Percentiles rank a stretch among this genome's conserved stretches.
Evolutionary conservation across 2,113 vertebrate species (phyloP).

Genomic region (Ceyx cyanopectus): DNA sequence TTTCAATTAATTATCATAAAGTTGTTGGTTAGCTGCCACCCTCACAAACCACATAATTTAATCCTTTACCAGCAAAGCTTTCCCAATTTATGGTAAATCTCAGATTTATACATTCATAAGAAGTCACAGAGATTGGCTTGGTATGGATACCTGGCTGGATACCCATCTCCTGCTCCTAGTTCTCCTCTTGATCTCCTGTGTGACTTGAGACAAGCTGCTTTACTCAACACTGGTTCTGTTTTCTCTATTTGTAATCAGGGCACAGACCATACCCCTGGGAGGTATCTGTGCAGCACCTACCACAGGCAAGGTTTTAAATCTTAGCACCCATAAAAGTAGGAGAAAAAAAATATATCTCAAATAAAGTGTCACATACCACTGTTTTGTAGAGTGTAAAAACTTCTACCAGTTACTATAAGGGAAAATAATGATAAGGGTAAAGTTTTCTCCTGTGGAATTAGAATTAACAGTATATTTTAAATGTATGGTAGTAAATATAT

Average conservation of each 20-base stretch:
- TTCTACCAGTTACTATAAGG: not conserved
- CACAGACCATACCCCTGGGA: not conserved
- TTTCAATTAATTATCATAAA: not conserved
- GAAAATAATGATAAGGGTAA: not conserved
- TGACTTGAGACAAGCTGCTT: not conserved
- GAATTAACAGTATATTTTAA: not conserved
- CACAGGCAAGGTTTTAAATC: not conserved
- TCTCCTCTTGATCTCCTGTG: not conserved
- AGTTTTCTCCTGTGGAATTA: not conserved
- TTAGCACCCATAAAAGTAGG: not conserved
- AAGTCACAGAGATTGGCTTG: not conserved
- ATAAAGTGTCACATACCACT: not conserved
- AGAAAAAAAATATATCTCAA: not conserved
- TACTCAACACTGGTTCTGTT: slow-evolving; percentile 1
- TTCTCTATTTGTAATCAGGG: not conserved
- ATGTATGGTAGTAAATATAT: not conserved
- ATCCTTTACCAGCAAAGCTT: not conserved
- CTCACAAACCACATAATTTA: not conserved
- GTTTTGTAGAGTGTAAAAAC: not conserved
- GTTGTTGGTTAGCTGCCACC: not conserved
- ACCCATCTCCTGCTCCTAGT: not conserved
- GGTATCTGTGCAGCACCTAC: not conserved
- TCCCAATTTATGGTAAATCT: not conserved
- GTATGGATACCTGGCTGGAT: not conserved
- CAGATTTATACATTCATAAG: not conserved